Conservation (phyloP, 2,113 vertebrate species). For the Dasyprocta punctata region DNA sequence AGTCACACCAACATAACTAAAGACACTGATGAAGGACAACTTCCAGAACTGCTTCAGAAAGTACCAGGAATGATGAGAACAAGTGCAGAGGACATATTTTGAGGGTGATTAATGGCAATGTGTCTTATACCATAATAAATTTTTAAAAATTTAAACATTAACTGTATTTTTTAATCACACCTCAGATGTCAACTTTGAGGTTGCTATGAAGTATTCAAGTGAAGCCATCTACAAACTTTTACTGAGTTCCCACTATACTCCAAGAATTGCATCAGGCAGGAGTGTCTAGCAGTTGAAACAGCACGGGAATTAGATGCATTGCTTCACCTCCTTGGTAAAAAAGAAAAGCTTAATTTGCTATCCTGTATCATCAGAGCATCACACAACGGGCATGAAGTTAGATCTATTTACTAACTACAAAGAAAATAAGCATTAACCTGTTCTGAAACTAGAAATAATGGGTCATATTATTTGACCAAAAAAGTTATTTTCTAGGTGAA, state of each 20-base stretch:
- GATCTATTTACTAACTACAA: background rate
- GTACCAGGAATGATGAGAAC: background rate
- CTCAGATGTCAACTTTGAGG: background rate
- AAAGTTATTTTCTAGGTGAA: background rate
- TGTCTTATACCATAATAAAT: background rate
- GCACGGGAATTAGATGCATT: fast-evolving
- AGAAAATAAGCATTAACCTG: background rate
- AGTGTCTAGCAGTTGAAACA: background rate
- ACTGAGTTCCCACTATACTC: background rate
- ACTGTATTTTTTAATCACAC: background rate
- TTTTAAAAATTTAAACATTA: background rate
- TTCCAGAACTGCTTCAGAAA: background rate
- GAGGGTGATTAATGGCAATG: background rate
- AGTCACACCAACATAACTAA: background rate
- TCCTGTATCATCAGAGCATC: background rate
- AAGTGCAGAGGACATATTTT: background rate
- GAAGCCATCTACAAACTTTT: background rate
- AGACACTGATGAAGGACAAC: background rate
- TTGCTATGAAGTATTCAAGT: background rate
- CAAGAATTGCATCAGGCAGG: background rate
- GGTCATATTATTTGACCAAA: background rate
- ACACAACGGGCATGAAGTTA: conserved; percentile 3
- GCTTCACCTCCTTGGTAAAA: background rate
- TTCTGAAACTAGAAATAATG: background rate
- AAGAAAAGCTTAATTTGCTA: background rate